phyloP scores from a whole-genome alignment of 2,797 vertebrate genomes.

The Apogon hyalosoma region DNA sequence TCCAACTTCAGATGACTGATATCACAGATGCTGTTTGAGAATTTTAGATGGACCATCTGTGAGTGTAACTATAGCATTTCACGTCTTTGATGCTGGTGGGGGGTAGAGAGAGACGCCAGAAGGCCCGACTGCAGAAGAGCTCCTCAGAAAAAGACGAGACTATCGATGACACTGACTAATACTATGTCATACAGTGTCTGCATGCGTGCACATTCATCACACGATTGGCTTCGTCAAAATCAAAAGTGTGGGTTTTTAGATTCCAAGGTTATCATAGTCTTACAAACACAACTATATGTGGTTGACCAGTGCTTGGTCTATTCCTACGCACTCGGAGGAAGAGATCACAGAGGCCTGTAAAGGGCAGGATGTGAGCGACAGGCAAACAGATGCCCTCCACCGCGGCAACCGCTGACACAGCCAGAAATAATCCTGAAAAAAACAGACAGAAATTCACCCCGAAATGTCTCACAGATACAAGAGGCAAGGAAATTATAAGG shows the following conservation, averaged over 20 bases:
- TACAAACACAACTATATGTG: conserved; percentile 9
- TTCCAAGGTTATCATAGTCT: conserved; percentile 19
- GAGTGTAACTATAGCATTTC: conserved; percentile 51
- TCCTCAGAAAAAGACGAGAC: conserved; percentile 25
- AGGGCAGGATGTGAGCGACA: conserved; percentile 58
- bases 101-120: conserved; percentile 37
- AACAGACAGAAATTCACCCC: conserved; percentile 33
- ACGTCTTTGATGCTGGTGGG: conserved; percentile 53
- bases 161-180: conserved; percentile 41
- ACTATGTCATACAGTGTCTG: conserved; percentile 9
- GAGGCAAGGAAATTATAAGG: conserved; percentile 65
- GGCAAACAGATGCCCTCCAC: conserved; percentile 63
- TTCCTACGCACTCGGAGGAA: conserved; percentile 38
- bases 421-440: conserved; percentile 60
- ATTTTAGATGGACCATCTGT: conserved; percentile 55
- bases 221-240: background rate
- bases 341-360: conserved; percentile 24
- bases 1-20: conserved; percentile 41
- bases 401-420: conserved; percentile 68
- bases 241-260: background rate
- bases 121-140: conserved; percentile 36
- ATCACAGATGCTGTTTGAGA: conserved; percentile 57
- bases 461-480: conserved; percentile 52
- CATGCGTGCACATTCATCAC: background rate
- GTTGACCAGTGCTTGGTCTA: conserved; percentile 22